phyloP scores from a whole-genome alignment of 2,888 invertebrate genomes.

The Caradrina kadenii region DNA sequence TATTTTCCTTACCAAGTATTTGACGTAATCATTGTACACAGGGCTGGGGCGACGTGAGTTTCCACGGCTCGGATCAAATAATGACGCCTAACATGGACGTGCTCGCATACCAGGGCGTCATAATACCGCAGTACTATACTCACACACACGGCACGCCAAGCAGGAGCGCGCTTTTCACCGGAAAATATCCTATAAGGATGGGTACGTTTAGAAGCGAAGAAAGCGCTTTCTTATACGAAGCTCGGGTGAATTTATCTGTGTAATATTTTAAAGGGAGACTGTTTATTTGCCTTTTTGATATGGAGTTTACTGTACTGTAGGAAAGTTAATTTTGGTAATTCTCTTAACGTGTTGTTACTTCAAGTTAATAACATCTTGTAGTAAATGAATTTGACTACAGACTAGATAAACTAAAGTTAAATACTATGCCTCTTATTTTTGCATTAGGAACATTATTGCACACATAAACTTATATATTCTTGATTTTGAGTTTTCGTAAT shows the following conservation, averaged over 20 bases:
- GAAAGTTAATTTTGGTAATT: background rate
- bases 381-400: background rate
- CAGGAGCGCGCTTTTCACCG: constrained; percentile 94
- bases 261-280: constrained; percentile 52
- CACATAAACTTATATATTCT: no score
- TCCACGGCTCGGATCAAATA: constrained; percentile 95
- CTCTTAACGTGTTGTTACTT: background rate
- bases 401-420: background rate
- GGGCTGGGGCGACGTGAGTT: constrained; percentile 97
- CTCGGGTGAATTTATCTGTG: constrained; percentile 39
- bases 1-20: constrained; percentile 17
- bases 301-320: constrained; percentile 19
- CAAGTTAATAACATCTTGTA: background rate
- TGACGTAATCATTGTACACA: constrained; percentile 71
- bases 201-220: constrained; percentile 83
- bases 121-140: constrained; percentile 95
- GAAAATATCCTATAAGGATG: constrained; percentile 94
- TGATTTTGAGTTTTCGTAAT: no score
- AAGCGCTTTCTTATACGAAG: constrained; percentile 42
- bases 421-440: background rate
- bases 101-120: constrained; percentile 94
- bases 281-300: constrained; percentile 43
- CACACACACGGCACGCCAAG: constrained; percentile 95
- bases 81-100: constrained; percentile 97
- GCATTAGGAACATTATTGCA: background rate